A percentile compares a stretch with the other conserved stretches of the same genome.
Evolutionary conservation across 92 coral and sea anemone genomes (phyloP).

Genomic region (Metridium senile): DNA sequence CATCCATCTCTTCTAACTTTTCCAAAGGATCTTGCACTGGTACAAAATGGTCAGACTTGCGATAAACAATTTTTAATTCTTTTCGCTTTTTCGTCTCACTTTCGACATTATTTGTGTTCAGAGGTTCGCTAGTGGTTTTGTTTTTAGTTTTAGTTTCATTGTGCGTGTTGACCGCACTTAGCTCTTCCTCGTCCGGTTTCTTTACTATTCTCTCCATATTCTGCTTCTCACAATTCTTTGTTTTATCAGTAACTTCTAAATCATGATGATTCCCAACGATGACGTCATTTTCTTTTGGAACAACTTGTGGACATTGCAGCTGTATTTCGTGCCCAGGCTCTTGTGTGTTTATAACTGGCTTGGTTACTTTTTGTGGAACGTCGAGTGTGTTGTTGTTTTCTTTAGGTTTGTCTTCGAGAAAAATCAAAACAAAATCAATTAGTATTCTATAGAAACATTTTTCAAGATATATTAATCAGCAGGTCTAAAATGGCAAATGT

Average conservation of each 20-base stretch:
- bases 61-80: not conserved
- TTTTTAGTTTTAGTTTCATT: not conserved
- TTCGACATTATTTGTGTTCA: not conserved
- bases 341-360: not conserved
- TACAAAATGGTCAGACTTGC: not conserved
- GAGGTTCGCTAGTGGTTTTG: not conserved
- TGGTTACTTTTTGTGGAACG: conserved; percentile 2
- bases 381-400: not conserved
- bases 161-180: not conserved
- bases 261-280: too few species aligned
- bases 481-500: not conserved
- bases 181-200: not conserved
- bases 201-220: too few species aligned
- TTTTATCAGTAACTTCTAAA: too few species aligned
- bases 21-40: not conserved
- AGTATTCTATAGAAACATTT: not conserved
- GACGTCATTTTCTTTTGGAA: not conserved
- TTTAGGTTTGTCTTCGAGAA: not conserved
- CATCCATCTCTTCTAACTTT: not conserved
- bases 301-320: not conserved
- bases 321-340: conserved; percentile 8
- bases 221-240: not conserved
- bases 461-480: too few species aligned
- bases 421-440: not conserved
- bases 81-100: not conserved